phyloP scores from a whole-genome alignment of 2,113 vertebrate species.

The Tamias sibiricus region DNA sequence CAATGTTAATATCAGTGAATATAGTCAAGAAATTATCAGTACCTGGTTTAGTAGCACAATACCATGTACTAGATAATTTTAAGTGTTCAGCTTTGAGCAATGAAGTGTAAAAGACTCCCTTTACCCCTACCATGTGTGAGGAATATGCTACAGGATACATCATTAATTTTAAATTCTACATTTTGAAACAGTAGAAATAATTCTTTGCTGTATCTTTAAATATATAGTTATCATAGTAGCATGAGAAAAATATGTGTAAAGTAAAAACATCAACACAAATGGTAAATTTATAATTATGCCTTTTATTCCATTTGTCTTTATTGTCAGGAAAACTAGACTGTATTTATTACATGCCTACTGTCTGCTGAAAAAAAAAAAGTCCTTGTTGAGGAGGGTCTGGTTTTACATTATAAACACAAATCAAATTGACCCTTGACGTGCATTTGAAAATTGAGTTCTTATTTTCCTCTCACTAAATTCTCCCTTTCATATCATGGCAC shows the following conservation, averaged over 20 bases:
- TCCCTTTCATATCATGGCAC: background rate
- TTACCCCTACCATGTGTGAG: background rate
- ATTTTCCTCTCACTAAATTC: background rate
- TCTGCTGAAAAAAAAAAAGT: background rate
- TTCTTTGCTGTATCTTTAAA: background rate
- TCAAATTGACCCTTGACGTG: background rate
- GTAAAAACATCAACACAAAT: background rate
- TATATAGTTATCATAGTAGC: background rate
- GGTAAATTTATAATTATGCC: background rate
- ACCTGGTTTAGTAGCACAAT: background rate
- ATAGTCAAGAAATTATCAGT: background rate
- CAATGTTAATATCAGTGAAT: background rate
- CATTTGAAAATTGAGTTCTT: background rate
- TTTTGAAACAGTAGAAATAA: background rate
- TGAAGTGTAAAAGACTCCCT: background rate
- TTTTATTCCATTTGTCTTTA: background rate
- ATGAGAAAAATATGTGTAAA: background rate
- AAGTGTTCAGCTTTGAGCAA: background rate
- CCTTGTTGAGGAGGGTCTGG: background rate
- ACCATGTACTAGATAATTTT: background rate
- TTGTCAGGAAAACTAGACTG: background rate
- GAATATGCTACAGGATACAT: background rate
- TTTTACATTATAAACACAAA: background rate
- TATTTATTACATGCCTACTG: too few relatives aligned
- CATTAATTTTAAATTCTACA: background rate